These are phyloP conservation scores for Hydrotaea diabolus DNA, from an alignment of 2,888 invertebrate genomes.

Conservation along the genomic window DNA sequence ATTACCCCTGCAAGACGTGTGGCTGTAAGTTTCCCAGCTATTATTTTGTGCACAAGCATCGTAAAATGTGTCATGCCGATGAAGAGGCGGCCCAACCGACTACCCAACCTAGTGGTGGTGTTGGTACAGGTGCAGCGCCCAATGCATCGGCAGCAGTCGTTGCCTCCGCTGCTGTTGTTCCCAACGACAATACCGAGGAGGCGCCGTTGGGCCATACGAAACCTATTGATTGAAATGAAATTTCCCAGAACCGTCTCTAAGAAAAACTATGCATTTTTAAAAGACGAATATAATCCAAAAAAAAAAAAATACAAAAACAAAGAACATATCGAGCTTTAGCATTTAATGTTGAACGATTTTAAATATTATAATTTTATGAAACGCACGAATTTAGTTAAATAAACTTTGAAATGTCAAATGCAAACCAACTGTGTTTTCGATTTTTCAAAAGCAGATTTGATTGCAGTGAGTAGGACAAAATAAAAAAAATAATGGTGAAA, in stretches of 20 bases:
- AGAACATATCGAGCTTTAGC: slow-evolving; percentile 63
- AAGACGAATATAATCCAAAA: not conserved
- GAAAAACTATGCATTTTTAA: not conserved
- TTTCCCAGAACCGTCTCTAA: not conserved
- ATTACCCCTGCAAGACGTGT: slow-evolving; percentile 96
- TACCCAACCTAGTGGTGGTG: not conserved
- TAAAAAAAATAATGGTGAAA: too few relatives aligned
- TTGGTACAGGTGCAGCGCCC: slow-evolving; percentile 39
- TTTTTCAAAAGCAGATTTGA: not conserved
- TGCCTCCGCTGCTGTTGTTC: not conserved
- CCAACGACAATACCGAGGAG: slow-evolving; percentile 12
- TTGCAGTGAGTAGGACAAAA: too few relatives aligned
- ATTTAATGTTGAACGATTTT: slow-evolving; percentile 52
- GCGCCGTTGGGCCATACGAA: slow-evolving; percentile 26
- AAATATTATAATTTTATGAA: slow-evolving; percentile 38
- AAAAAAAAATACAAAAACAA: not conserved
- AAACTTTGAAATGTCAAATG: not conserved
- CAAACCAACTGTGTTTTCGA: slow-evolving; percentile 15
- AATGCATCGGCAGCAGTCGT: not conserved
- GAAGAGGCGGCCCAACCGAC: slow-evolving; percentile 72
- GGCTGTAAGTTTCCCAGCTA: slow-evolving; percentile 96
- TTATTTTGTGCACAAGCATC: slow-evolving; percentile 95
- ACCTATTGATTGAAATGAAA: slow-evolving; percentile 46
- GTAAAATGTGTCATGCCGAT: slow-evolving; percentile 90
- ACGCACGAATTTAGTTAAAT: slow-evolving; percentile 66